Conservation (phyloP, 2,797 vertebrate genomes). For the Anas georgica region DNA sequence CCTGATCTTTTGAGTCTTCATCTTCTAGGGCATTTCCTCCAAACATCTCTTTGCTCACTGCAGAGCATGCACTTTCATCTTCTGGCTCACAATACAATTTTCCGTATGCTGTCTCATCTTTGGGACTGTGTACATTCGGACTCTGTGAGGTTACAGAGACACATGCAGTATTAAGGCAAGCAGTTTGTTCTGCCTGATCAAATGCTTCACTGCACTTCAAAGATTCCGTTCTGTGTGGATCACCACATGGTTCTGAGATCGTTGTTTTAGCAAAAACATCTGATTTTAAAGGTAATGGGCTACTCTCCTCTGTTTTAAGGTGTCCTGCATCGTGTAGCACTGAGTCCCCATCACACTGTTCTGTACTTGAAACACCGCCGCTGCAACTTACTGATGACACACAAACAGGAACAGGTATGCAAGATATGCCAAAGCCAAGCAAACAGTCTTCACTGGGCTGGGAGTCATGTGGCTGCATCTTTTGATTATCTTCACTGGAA, state of each 20-base stretch:
- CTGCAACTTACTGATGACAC: not conserved
- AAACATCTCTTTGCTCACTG: not conserved
- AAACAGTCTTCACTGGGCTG: conserved; percentile 74
- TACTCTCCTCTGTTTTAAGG: conserved; percentile 22
- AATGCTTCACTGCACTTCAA: not conserved
- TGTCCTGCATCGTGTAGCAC: conserved; percentile 18
- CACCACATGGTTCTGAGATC: not conserved
- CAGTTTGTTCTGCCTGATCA: conserved; percentile 12
- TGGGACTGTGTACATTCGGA: not conserved
- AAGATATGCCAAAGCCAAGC: conserved; percentile 78
- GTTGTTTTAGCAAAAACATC: not conserved
- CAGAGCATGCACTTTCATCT: not conserved
- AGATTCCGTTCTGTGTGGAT: conserved; percentile 16
- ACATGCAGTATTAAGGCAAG: not conserved
- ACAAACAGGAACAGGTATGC: conserved; percentile 27
- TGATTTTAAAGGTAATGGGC: conserved; percentile 71
- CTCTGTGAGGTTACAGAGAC: conserved; percentile 11
- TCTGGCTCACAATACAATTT: conserved; percentile 27
- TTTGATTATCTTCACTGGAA: conserved; percentile 78
- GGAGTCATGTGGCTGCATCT: conserved; percentile 76
- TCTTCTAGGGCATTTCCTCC: not conserved
- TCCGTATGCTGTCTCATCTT: conserved; percentile 33
- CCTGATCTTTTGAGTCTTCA: not conserved
- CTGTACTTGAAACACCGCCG: not conserved
- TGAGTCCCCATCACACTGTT: conserved; percentile 5